Evolutionary conservation across 1,140 invertebrate species (phyloP).

Genomic region (Bursaphelenchus mucronatus): DNA sequence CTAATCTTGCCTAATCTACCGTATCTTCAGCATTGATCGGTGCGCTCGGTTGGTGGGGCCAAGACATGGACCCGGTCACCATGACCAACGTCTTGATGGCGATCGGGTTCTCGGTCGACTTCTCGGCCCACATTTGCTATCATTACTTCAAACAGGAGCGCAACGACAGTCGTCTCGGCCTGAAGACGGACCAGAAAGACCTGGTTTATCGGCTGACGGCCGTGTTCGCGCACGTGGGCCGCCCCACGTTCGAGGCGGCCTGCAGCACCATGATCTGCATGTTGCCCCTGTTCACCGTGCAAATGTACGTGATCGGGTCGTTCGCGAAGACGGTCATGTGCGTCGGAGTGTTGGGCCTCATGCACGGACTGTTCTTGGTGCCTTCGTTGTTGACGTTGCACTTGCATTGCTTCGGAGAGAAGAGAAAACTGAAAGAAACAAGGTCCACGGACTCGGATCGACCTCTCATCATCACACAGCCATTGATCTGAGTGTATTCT

Average conservation of each 20-base stretch:
- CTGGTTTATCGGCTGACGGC: neutral
- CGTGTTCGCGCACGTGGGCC: conserved; percentile 77
- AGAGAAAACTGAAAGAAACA: neutral
- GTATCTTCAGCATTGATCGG: conserved; percentile 37
- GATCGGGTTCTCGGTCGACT: conserved; percentile 92
- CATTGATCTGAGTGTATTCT: too few species aligned
- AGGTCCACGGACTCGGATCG: conserved; percentile 1
- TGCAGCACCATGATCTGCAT: conserved; percentile 83
- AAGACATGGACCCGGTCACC: conserved; percentile 67
- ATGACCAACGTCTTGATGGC: conserved; percentile 95
- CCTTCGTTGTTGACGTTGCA: conserved; percentile 72
- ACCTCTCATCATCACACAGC: too few species aligned
- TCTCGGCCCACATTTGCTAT: conserved; percentile 90
- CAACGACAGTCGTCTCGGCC: neutral
- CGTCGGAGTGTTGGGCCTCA: conserved; percentile 83
- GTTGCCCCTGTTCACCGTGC: conserved; percentile 75
- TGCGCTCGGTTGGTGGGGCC: conserved; percentile 40
- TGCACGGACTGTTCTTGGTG: conserved; percentile 82
- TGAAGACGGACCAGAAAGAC: neutral
- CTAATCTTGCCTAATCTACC: too few species aligned
- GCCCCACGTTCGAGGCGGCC: conserved; percentile 86
- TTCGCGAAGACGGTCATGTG: conserved; percentile 93
- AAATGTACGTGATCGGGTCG: conserved; percentile 87
- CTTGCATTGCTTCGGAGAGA: neutral
- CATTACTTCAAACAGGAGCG: conserved; percentile 67